phyloP scores from a whole-genome alignment of 2,797 vertebrate species.

The Danio jaintianensis region DNA sequence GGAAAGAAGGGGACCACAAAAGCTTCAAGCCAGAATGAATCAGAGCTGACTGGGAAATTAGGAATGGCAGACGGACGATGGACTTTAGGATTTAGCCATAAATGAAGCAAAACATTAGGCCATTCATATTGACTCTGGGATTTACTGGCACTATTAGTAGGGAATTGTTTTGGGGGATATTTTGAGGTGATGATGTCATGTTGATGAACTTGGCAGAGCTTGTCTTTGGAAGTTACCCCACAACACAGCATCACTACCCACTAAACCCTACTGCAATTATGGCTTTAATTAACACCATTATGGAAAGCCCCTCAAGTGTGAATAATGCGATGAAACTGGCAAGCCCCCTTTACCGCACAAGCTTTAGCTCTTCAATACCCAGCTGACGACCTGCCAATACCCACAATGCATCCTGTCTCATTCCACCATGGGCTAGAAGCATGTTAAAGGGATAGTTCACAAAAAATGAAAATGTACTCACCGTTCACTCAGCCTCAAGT shows the following conservation, averaged over 20 bases:
- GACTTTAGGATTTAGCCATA: background rate
- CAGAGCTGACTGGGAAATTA: constrained; percentile 34
- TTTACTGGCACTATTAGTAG: constrained; percentile 1
- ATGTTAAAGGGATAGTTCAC: background rate
- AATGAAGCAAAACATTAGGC: background rate
- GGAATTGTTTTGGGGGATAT: constrained; percentile 48
- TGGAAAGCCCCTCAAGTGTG: constrained; percentile 51
- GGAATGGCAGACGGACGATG: constrained; percentile 1
- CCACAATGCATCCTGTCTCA: background rate
- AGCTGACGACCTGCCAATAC: background rate
- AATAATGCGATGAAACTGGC: constrained; percentile 30
- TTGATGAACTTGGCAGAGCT: constrained; percentile 58
- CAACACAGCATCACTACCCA: constrained; percentile 43
- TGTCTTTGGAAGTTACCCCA: constrained; percentile 11
- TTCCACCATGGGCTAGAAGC: constrained; percentile 6
- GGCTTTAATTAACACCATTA: constrained; percentile 46
- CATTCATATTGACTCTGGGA: background rate
- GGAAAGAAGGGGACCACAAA: constrained; percentile 21
- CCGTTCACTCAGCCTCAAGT: no score
- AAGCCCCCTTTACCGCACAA: constrained; percentile 4
- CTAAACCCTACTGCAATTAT: constrained; percentile 50
- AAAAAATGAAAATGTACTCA: background rate
- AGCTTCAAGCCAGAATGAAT: constrained; percentile 18
- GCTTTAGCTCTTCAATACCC: constrained; percentile 23
- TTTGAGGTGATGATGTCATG: constrained; percentile 53